Evolutionary conservation across 2,797 vertebrate genomes (phyloP).

Genomic region (Mormyrus proboscirostris): DNA sequence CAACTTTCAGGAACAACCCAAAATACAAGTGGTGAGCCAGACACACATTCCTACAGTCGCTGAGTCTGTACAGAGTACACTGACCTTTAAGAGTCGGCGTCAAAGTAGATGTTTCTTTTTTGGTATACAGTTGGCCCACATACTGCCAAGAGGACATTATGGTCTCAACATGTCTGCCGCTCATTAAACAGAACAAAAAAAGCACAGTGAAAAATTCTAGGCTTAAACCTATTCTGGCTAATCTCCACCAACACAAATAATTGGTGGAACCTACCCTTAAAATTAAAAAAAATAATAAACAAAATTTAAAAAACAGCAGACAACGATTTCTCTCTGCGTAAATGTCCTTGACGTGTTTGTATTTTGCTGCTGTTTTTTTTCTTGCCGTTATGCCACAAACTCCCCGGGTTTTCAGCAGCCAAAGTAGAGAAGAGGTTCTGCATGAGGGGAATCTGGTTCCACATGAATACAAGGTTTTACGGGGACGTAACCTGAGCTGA

Average conservation of each 20-base stretch:
- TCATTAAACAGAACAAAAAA: neutral
- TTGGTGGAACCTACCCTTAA: conserved; percentile 42
- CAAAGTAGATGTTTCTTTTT: neutral
- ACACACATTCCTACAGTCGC: neutral
- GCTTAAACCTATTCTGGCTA: conserved; percentile 4
- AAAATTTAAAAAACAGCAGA: conserved; percentile 1
- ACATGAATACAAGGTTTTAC: neutral
- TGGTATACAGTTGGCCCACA: conserved; percentile 34
- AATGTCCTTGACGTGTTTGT: conserved; percentile 27
- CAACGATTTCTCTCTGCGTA: conserved; percentile 30
- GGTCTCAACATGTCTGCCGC: neutral
- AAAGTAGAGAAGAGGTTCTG: conserved; percentile 7
- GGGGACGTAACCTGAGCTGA: neutral
- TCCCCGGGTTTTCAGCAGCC: neutral
- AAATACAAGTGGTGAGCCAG: neutral
- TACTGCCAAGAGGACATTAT: neutral
- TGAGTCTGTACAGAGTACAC: neutral
- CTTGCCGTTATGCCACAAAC: neutral
- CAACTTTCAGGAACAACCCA: neutral
- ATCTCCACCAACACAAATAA: conserved; percentile 53
- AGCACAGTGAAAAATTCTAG: neutral
- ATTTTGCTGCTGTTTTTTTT: neutral
- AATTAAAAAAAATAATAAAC: conserved; percentile 24
- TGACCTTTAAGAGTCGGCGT: neutral
- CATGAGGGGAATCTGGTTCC: neutral